A percentile compares a stretch with the other conserved stretches of the same genome.
Evolutionary conservation across 2,113 vertebrate species (phyloP).

Genomic region (Zapornia atra): DNA sequence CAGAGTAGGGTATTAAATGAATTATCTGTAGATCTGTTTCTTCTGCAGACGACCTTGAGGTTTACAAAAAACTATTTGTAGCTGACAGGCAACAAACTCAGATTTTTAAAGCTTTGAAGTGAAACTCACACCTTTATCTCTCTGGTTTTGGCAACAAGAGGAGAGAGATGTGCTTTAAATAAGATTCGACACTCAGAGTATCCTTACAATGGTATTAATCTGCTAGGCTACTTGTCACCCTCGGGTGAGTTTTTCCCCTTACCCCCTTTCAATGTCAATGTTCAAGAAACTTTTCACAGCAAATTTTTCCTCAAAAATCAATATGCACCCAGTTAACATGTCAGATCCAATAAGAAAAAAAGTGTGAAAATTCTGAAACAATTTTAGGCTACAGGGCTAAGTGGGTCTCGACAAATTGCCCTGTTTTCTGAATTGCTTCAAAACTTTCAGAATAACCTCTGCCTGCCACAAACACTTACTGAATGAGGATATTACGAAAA

Average conservation of each 20-base stretch:
- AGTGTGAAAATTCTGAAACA: not conserved
- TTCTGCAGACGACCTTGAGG: not conserved
- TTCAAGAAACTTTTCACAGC: not conserved
- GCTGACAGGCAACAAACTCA: not conserved
- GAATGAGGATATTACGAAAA: not conserved
- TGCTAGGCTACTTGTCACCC: not conserved
- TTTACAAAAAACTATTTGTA: not conserved
- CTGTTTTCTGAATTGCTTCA: not conserved
- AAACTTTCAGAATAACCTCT: not conserved
- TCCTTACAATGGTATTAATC: not conserved
- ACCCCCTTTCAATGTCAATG: not conserved
- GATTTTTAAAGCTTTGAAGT: not conserved
- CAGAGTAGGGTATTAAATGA: not conserved
- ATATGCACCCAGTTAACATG: not conserved
- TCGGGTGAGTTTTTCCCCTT: not conserved
- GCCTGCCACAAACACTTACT: not conserved
- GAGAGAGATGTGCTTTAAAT: not conserved
- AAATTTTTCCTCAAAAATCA: slow-evolving; percentile 2
- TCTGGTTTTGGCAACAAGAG: not conserved
- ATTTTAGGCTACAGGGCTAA: not conserved
- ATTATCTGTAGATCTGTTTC: not conserved
- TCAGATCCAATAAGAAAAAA: not conserved
- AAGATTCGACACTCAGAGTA: not conserved
- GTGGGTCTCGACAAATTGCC: not conserved
- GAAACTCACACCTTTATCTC: not conserved